A percentile compares a stretch with the other conserved stretches of the same genome.
Conservation (phyloP, 1,140 invertebrate species). For the Macrotrachela quadricornifera region DNA sequence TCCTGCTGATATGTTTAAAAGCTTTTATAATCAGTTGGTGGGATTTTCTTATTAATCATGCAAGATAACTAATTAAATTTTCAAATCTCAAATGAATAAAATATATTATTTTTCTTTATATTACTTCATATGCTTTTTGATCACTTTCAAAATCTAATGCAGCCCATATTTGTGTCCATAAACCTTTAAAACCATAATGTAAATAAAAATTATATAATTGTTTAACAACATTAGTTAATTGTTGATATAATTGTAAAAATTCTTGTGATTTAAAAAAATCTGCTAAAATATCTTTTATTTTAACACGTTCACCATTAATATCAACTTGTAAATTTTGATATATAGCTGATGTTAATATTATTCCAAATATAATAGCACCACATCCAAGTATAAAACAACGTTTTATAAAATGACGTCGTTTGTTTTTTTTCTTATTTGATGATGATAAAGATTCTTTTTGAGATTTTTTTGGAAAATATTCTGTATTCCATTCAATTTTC, state of each 20-base stretch:
- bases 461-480: slow-evolving; percentile 11
- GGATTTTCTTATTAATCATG: no score
- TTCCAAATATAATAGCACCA: slow-evolving; percentile 44
- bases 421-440: no score
- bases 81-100: no score
- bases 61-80: no score
- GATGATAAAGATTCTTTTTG: slow-evolving; percentile 27
- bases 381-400: slow-evolving; percentile 33
- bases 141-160: background rate
- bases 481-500: slow-evolving; percentile 13
- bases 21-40: no score
- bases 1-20: no score
- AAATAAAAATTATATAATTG: slow-evolving; percentile 50
- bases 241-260: background rate
- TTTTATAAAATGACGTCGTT: slow-evolving; percentile 10
- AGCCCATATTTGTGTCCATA: slow-evolving; percentile 42
- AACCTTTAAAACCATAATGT: slow-evolving; percentile 51
- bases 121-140: background rate
- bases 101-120: no score
- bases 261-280: slow-evolving; percentile 71
- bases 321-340: slow-evolving; percentile 71
- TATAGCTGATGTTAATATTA: slow-evolving; percentile 51
- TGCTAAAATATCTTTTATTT: slow-evolving; percentile 52
- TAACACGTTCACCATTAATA: slow-evolving; percentile 61
- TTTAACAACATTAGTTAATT: slow-evolving; percentile 41